Evolutionary conservation across 2,888 invertebrate species (phyloP).

Genomic region (Arge pagana): DNA sequence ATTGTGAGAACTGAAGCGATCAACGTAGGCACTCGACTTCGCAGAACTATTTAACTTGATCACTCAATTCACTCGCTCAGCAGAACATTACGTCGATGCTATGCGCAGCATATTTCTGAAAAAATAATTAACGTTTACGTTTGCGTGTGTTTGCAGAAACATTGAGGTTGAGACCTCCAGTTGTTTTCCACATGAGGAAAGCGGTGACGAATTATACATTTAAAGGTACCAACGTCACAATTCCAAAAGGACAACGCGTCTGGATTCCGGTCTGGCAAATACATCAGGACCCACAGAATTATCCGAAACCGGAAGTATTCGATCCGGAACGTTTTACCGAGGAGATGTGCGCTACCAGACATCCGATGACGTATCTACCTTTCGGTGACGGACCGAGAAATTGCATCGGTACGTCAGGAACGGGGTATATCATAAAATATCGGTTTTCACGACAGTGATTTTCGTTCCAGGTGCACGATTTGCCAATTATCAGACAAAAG

Average conservation of each 20-base stretch:
- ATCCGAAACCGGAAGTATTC: constrained; percentile 43
- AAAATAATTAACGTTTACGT: constrained; percentile 11
- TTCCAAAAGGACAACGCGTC: constrained; percentile 32
- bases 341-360: constrained; percentile 33
- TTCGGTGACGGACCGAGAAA: constrained; percentile 51
- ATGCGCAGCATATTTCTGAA: too few relatives aligned
- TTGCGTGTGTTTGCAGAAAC: constrained; percentile 57
- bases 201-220: constrained; percentile 43
- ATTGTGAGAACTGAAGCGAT: too few relatives aligned
- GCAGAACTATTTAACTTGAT: neutral
- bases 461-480: constrained; percentile 41
- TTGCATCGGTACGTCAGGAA: constrained; percentile 44
- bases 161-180: constrained; percentile 58
- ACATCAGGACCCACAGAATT: constrained; percentile 40
- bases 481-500: constrained; percentile 50
- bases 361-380: constrained; percentile 41
- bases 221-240: constrained; percentile 35
- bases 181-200: constrained; percentile 45
- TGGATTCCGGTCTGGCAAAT: constrained; percentile 37
- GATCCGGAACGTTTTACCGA: constrained; percentile 46
- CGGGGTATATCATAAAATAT: too few relatives aligned
- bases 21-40: too few relatives aligned
- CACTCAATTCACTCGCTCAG: neutral
- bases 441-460: neutral
- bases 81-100: too few relatives aligned